These are phyloP conservation scores for Keiferia lycopersicella DNA, from an alignment of 2,888 invertebrate genomes.

Conservation along the genomic window DNA sequence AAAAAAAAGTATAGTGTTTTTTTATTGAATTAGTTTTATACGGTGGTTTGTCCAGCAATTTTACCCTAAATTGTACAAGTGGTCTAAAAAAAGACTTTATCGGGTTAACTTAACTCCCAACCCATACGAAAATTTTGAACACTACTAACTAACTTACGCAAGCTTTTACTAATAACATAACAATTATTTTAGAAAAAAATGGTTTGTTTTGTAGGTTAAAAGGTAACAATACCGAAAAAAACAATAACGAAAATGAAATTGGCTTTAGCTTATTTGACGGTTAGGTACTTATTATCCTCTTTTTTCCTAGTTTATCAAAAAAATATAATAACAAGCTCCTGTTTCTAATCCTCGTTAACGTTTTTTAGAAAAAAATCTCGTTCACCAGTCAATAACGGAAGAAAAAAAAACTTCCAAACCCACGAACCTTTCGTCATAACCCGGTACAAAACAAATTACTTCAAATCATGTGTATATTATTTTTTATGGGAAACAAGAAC, in stretches of 20 bases:
- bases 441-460: slow-evolving; percentile 74
- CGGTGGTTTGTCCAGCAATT: too few relatives aligned
- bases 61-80: too few relatives aligned
- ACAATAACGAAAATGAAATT: slow-evolving; percentile 2
- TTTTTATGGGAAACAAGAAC: slow-evolving; percentile 63
- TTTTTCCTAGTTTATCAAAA: slow-evolving; percentile 43
- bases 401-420: slow-evolving; percentile 66
- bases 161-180: too few relatives aligned
- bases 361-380: slow-evolving; percentile 59
- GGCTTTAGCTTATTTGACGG: not conserved
- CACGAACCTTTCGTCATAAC: slow-evolving; percentile 74
- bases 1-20: too few relatives aligned
- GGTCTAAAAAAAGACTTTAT: too few relatives aligned
- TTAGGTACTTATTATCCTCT: not conserved
- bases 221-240: not conserved
- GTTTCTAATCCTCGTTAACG: slow-evolving; percentile 62
- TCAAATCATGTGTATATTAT: slow-evolving; percentile 75
- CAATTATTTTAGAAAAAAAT: too few relatives aligned
- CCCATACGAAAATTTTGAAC: too few relatives aligned
- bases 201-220: too few relatives aligned
- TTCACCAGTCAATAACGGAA: slow-evolving; percentile 71
- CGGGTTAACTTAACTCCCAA: too few relatives aligned
- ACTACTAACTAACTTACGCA: too few relatives aligned
- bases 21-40: too few relatives aligned
- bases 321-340: slow-evolving; percentile 39